These are phyloP conservation scores for Ceratina japonica DNA, from an alignment of 1,140 invertebrate species.

Conservation along the genomic window DNA sequence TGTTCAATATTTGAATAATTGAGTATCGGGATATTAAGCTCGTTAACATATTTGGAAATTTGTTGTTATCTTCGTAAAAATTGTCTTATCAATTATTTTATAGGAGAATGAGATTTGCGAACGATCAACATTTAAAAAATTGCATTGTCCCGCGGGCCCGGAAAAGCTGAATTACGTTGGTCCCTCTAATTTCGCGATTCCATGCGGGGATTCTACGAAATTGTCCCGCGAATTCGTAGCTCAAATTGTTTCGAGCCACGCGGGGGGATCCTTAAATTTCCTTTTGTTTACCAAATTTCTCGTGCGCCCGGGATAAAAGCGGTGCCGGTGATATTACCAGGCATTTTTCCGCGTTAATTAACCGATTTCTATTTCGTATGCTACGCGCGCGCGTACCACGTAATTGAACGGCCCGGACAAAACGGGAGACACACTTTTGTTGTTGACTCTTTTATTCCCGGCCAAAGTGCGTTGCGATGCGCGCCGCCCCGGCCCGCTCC, in stretches of 20 bases:
- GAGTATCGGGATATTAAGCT: neutral
- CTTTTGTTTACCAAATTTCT: conserved; percentile 26
- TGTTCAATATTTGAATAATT: neutral
- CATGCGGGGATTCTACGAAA: too few relatives aligned
- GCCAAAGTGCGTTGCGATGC: conserved; percentile 17
- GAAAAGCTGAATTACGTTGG: too few relatives aligned
- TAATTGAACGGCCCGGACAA: neutral
- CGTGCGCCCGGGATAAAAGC: neutral
- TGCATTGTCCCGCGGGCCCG: too few relatives aligned
- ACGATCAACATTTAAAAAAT: too few relatives aligned
- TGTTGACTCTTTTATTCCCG: conserved; percentile 24
- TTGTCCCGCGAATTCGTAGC: neutral
- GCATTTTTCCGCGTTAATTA: conserved; percentile 36
- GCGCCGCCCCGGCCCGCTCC: neutral
- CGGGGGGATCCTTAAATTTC: conserved; percentile 1
- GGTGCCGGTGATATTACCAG: too few relatives aligned
- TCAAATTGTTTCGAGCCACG: conserved; percentile 14
- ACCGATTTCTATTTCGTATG: conserved; percentile 33
- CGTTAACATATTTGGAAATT: neutral
- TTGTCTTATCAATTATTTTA: too few relatives aligned
- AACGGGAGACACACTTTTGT: conserved; percentile 17
- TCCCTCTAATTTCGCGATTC: too few relatives aligned
- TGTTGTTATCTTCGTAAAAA: neutral
- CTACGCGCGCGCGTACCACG: too few relatives aligned
- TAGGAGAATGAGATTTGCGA: too few relatives aligned